Conservation (phyloP, 2,113 vertebrate species). For the Ammospiza nelsoni region DNA sequence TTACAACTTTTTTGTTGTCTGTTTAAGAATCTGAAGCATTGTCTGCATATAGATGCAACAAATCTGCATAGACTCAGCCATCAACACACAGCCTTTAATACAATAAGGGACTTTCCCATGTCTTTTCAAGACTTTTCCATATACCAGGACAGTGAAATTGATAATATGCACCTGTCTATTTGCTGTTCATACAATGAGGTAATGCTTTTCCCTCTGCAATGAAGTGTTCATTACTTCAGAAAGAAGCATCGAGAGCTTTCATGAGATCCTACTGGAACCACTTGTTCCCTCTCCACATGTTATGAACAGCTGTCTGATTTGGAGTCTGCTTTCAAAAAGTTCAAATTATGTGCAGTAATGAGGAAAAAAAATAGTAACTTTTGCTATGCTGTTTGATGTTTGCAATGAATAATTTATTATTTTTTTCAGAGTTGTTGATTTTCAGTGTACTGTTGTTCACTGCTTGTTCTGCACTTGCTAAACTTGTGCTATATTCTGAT, state of each 20-base stretch:
- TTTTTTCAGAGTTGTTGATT: neutral
- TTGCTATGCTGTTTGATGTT: neutral
- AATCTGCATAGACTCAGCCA: neutral
- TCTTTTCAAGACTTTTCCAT: neutral
- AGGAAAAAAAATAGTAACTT: neutral
- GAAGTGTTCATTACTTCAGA: neutral
- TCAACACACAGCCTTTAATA: neutral
- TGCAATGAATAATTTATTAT: neutral
- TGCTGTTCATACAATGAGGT: neutral
- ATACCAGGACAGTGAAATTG: neutral
- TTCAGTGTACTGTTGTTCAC: neutral
- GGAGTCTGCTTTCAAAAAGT: conserved; percentile 12
- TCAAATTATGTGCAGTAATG: neutral
- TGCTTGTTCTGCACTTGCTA: neutral
- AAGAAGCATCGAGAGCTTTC: neutral
- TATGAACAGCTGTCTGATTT: conserved; percentile 34
- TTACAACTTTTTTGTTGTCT: neutral
- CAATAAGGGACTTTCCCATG: neutral
- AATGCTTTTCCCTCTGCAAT: neutral
- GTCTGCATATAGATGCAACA: neutral
- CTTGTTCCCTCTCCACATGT: neutral
- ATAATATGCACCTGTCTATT: neutral
- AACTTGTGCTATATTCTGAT: neutral
- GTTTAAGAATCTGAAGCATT: neutral
- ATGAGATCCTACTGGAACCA: neutral